phyloP scores from a whole-genome alignment of 2,888 invertebrate genomes.

The Nysson spinosus region DNA sequence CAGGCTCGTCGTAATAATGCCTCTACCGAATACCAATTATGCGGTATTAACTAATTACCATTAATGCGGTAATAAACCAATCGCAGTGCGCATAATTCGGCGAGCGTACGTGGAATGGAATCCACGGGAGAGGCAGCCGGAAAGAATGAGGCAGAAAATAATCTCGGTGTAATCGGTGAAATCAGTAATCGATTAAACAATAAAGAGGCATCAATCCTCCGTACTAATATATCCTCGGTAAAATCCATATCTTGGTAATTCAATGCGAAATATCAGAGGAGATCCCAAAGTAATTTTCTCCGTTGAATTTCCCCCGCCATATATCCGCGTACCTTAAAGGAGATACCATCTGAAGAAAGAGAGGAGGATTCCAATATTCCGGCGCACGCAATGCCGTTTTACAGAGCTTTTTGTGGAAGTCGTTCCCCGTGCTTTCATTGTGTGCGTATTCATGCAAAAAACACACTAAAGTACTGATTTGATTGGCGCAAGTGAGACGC shows the following conservation, averaged over 20 bases:
- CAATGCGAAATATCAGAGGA: slow-evolving; percentile 36
- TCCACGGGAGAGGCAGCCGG: too few relatives aligned
- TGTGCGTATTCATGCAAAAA: too few relatives aligned
- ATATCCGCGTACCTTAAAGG: slow-evolving; percentile 27
- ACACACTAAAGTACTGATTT: neutral
- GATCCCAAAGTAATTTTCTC: slow-evolving; percentile 53
- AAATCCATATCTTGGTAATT: slow-evolving; percentile 38
- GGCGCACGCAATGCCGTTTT: slow-evolving; percentile 45
- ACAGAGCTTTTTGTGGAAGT: slow-evolving; percentile 38
- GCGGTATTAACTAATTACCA: too few relatives aligned
- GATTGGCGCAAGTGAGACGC: neutral
- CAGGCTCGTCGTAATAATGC: too few relatives aligned
- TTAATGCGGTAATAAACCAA: too few relatives aligned
- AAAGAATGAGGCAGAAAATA: too few relatives aligned
- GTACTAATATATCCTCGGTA: slow-evolving; percentile 21
- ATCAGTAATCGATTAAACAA: slow-evolving; percentile 27
- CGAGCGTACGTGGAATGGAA: too few relatives aligned
- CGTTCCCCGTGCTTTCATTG: slow-evolving; percentile 7
- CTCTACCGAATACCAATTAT: too few relatives aligned
- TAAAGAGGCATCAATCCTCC: slow-evolving; percentile 11
- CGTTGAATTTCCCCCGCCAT: slow-evolving; percentile 11
- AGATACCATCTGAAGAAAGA: slow-evolving; percentile 47
- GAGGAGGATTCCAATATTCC: slow-evolving; percentile 40
- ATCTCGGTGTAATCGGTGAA: too few relatives aligned
- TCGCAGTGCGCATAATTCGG: too few relatives aligned